Evolutionary conservation across 2,888 invertebrate genomes (phyloP).

Genomic region (Drosophila conformis): DNA sequence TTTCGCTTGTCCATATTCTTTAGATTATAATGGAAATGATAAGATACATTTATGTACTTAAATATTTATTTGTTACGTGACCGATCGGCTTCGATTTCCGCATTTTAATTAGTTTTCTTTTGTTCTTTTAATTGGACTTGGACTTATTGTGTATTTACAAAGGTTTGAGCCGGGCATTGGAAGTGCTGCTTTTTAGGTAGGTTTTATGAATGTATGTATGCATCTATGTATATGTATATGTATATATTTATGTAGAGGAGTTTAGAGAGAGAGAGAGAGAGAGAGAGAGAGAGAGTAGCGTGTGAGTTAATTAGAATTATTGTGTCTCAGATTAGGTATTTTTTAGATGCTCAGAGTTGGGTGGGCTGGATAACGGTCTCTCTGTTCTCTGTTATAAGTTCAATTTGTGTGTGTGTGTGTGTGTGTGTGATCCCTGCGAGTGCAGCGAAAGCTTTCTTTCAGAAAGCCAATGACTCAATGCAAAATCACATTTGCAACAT

Average conservation of each 20-base stretch:
- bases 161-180: constrained; percentile 36
- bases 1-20: constrained; percentile 16
- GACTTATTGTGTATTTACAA: constrained; percentile 48
- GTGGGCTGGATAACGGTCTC: constrained; percentile 59
- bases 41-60: constrained; percentile 52
- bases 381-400: constrained; percentile 10
- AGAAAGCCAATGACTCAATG: constrained; percentile 39
- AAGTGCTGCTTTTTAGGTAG: constrained; percentile 24
- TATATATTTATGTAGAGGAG: constrained; percentile 8
- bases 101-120: constrained; percentile 12
- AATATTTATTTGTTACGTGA: constrained; percentile 34
- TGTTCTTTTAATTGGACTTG: constrained; percentile 15
- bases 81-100: constrained; percentile 40
- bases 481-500: constrained; percentile 25
- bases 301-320: neutral
- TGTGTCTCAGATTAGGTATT: constrained; percentile 6
- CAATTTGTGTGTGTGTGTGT: constrained; percentile 13
- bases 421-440: constrained; percentile 16
- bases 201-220: constrained; percentile 13
- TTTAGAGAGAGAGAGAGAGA: neutral
- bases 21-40: constrained; percentile 57
- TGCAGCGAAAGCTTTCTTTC: constrained; percentile 59
- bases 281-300: constrained; percentile 9
- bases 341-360: constrained; percentile 32
- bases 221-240: constrained; percentile 4